Evolutionary conservation across 1,140 invertebrate species (phyloP).

Genomic region (Anastrepha ludens): DNA sequence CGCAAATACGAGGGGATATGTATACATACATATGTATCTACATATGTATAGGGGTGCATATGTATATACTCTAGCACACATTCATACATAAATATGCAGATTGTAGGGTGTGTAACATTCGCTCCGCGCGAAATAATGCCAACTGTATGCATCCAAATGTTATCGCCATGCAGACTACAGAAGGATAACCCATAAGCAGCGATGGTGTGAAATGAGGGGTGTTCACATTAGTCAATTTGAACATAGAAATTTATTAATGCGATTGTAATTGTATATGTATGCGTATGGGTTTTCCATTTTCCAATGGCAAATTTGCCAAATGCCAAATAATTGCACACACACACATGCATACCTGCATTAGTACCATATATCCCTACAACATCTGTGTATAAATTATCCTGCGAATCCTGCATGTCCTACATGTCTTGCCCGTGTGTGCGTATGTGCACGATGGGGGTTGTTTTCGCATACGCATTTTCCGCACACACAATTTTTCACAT

Average conservation of each 20-base stretch:
- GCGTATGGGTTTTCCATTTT: conserved; percentile 24
- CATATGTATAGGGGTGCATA: too few relatives aligned
- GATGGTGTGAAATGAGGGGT: background rate
- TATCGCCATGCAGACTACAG: background rate
- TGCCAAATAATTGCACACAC: background rate
- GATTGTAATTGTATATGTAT: background rate
- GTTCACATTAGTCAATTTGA: background rate
- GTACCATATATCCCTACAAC: background rate
- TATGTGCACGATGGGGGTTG: conserved; percentile 14
- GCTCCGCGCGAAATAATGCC: background rate
- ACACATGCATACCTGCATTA: background rate
- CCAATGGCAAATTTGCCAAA: conserved; percentile 47
- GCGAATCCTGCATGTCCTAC: background rate
- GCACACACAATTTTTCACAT: conserved; percentile 43
- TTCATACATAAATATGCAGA: too few relatives aligned
- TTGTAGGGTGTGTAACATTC: background rate
- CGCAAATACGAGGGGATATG: too few relatives aligned
- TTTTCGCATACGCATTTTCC: conserved; percentile 53
- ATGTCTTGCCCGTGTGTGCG: background rate
- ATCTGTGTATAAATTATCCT: background rate
- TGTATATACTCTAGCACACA: too few relatives aligned
- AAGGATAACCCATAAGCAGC: background rate
- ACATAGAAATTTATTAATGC: background rate
- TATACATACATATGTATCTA: background rate
- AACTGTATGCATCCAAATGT: background rate